These are phyloP conservation scores for Odontomachus brunneus DNA, from an alignment of 1,140 invertebrate genomes.

Conservation along the genomic window DNA sequence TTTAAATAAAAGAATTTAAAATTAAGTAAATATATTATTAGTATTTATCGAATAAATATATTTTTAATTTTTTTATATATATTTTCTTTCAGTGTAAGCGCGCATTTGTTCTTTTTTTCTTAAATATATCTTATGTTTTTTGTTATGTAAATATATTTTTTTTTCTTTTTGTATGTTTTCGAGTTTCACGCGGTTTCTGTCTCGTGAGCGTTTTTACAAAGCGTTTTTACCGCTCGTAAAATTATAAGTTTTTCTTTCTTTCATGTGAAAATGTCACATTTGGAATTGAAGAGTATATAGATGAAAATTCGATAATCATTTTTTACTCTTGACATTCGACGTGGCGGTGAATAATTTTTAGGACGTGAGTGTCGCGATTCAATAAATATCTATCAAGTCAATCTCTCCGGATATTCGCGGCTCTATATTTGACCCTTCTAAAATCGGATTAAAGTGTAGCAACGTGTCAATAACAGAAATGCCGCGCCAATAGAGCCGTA, in stretches of 20 bases:
- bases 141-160: no score
- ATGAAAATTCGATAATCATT: background rate
- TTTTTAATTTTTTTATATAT: no score
- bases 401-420: background rate
- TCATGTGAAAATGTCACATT: background rate
- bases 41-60: no score
- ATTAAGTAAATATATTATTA: no score
- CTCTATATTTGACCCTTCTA: background rate
- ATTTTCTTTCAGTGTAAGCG: no score
- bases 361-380: background rate
- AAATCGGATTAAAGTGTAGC: conserved; percentile 37
- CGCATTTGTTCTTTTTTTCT: no score
- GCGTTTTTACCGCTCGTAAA: no score
- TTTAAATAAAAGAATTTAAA: no score
- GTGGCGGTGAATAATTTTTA: conserved; percentile 20
- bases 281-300: no score
- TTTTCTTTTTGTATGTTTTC: background rate
- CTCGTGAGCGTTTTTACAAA: background rate
- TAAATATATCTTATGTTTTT: no score
- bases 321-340: background rate
- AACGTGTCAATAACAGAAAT: conserved; percentile 36
- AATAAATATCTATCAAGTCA: conserved; percentile 26
- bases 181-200: background rate
- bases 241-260: no score
- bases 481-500: background rate